These are phyloP conservation scores for Actinemys pallida DNA, from an alignment of 2,113 vertebrate genomes.

Conservation along the genomic window DNA sequence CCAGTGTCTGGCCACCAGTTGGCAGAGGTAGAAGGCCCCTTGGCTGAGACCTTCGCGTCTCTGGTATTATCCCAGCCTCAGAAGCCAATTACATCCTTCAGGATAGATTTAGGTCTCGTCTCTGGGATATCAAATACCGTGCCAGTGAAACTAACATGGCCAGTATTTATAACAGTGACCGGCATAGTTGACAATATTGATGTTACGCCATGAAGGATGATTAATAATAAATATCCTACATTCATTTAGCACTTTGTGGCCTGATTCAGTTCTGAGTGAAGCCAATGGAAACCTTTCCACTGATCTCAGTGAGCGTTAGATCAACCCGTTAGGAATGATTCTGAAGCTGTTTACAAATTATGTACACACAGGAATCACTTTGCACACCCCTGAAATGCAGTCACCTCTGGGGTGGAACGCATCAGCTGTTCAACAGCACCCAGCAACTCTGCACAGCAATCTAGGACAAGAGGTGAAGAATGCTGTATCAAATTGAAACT, in stretches of 20 bases:
- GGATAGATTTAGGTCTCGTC: neutral
- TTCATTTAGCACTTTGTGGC: neutral
- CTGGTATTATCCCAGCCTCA: neutral
- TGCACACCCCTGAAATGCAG: neutral
- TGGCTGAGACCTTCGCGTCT: neutral
- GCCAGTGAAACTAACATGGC: neutral
- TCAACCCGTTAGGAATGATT: neutral
- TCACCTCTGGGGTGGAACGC: neutral
- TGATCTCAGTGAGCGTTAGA: neutral
- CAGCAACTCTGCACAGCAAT: neutral
- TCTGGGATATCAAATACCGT: neutral
- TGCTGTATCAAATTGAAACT: neutral
- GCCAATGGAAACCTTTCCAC: neutral
- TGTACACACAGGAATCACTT: neutral
- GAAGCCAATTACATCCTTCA: neutral
- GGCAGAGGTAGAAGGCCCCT: neutral
- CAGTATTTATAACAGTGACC: neutral
- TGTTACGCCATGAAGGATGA: neutral
- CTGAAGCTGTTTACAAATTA: neutral
- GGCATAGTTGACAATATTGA: neutral
- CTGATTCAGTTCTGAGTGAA: neutral
- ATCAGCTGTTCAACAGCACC: rapidly evolving
- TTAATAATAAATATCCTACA: constrained; percentile 1
- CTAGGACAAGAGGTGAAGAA: rapidly evolving
- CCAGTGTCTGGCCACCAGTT: neutral